These are phyloP conservation scores for Leptopilina clavipes DNA, from an alignment of 1,140 invertebrate species.

Conservation along the genomic window DNA sequence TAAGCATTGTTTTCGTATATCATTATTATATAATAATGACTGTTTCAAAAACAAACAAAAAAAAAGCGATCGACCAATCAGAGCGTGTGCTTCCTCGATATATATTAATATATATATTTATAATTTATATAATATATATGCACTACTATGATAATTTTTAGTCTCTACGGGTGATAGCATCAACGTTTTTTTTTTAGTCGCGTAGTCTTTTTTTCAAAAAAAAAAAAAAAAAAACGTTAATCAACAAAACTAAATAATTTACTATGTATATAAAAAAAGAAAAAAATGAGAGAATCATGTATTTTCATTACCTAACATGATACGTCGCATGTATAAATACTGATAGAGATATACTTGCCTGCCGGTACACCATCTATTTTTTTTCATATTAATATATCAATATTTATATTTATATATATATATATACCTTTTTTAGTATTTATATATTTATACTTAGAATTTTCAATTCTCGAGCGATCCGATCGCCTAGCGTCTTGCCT, in stretches of 20 bases:
- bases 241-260: constrained; percentile 20
- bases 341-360: constrained; percentile 56
- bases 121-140: constrained; percentile 30
- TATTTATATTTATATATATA: constrained; percentile 13
- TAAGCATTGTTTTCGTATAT: constrained; percentile 47
- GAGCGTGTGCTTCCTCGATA: constrained; percentile 12
- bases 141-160: constrained; percentile 23
- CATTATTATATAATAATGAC: constrained; percentile 52
- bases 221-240: neutral
- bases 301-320: constrained; percentile 37
- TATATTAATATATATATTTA: constrained; percentile 22
- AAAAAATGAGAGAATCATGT: neutral
- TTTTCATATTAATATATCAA: constrained; percentile 50
- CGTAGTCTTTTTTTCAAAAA: neutral
- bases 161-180: constrained; percentile 15
- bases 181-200: constrained; percentile 15
- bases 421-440: constrained; percentile 44
- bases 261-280: neutral
- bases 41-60: constrained; percentile 54
- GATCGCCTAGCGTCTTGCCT: constrained; percentile 50
- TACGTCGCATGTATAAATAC: constrained; percentile 52
- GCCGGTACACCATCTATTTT: constrained; percentile 51
- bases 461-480: constrained; percentile 66
- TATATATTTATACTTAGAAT: constrained; percentile 62
- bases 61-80: constrained; percentile 51